phyloP scores from a whole-genome alignment of 1,140 invertebrate species.

The Psilanteris sp. region DNA sequence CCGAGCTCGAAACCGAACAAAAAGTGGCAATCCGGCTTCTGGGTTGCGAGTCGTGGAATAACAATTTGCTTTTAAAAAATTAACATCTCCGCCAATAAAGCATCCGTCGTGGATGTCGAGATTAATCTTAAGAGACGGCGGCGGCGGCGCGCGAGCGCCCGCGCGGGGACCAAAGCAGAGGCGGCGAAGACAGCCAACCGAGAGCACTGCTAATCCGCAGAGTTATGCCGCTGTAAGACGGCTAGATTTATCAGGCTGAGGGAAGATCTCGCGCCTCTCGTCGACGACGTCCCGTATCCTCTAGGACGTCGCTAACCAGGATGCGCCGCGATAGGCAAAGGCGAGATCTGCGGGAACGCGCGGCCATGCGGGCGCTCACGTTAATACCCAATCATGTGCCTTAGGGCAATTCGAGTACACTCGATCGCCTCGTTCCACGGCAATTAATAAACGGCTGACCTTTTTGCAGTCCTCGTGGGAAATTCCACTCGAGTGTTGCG shows the following conservation, averaged over 20 bases:
- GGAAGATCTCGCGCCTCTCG: constrained; percentile 51
- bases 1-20: background rate
- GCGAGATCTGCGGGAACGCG: constrained; percentile 55
- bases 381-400: constrained; percentile 69
- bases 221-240: constrained; percentile 78
- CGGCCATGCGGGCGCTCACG: constrained; percentile 63
- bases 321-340: constrained; percentile 23
- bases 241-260: constrained; percentile 79
- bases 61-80: constrained; percentile 68
- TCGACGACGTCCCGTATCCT: constrained; percentile 60
- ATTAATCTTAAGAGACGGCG: constrained; percentile 54
- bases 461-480: constrained; percentile 46
- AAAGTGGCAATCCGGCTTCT: constrained; percentile 42
- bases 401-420: constrained; percentile 56
- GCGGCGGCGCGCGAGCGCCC: constrained; percentile 35
- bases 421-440: constrained; percentile 70
- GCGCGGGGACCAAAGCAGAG: constrained; percentile 20
- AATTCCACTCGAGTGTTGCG: constrained; percentile 1
- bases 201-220: constrained; percentile 76
- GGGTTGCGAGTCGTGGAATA: constrained; percentile 47
- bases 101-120: constrained; percentile 49
- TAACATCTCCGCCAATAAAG: constrained; percentile 66
- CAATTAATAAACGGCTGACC: constrained; percentile 69
- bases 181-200: constrained; percentile 43
- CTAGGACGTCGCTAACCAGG: constrained; percentile 41